Conservation (phyloP, 2,797 vertebrate genomes). For the Macropodus opercularis region DNA sequence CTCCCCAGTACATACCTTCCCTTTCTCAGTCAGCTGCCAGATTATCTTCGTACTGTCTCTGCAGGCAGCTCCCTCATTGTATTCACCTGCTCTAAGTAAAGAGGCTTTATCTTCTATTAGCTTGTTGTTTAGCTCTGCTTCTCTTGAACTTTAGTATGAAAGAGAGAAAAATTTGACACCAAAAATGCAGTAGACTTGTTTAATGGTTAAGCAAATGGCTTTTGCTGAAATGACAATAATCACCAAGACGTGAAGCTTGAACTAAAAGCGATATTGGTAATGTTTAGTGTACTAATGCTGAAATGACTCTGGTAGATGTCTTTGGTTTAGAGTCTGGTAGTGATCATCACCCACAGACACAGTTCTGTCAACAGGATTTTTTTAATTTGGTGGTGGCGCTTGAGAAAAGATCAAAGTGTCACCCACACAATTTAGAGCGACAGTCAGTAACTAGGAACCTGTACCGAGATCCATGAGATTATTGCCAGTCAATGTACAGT, state of each 20-base stretch:
- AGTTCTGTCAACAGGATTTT: neutral
- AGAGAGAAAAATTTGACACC: no score
- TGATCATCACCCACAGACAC: neutral
- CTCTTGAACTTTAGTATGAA: neutral
- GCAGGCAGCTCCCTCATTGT: no score
- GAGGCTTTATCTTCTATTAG: no score
- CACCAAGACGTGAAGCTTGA: no score
- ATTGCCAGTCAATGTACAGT: neutral
- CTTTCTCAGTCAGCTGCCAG: no score
- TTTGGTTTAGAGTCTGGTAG: neutral
- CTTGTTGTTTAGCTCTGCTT: no score
- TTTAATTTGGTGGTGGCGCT: conserved; percentile 1
- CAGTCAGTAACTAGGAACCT: neutral
- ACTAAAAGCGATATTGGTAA: neutral
- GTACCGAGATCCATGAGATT: neutral
- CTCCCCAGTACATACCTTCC: no score
- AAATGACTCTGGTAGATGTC: neutral
- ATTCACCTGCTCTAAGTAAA: no score
- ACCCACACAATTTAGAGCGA: neutral
- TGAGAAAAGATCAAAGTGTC: neutral
- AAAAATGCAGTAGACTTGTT: neutral
- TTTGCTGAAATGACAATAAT: no score
- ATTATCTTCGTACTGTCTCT: no score
- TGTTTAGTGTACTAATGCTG: neutral
- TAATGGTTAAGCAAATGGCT: no score